These are phyloP conservation scores for Fregata magnificens DNA, from an alignment of 2,113 vertebrate genomes.

Conservation along the genomic window DNA sequence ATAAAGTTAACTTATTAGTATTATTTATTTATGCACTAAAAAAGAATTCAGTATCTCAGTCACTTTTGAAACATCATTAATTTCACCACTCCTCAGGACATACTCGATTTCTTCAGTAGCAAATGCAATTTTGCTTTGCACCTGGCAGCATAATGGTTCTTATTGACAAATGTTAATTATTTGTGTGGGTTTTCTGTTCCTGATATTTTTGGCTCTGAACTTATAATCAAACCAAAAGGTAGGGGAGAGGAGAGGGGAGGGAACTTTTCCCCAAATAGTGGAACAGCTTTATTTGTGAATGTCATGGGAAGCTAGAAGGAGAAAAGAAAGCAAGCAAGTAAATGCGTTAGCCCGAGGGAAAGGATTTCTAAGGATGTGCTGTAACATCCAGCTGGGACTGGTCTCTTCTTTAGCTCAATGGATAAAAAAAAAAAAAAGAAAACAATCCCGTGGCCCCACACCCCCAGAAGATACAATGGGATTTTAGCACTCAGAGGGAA, in stretches of 20 bases:
- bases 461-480: slow-evolving; percentile 19
- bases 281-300: slow-evolving; percentile 59
- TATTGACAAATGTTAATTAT: slow-evolving; percentile 66
- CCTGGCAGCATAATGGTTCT: not conserved
- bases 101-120: not conserved
- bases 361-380: slow-evolving; percentile 52
- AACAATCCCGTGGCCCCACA: not conserved
- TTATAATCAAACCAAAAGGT: slow-evolving; percentile 41
- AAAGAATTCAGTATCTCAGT: not conserved
- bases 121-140: slow-evolving; percentile 47
- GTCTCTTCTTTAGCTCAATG: slow-evolving; percentile 32
- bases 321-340: slow-evolving; percentile 48
- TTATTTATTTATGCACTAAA: not conserved
- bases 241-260: not conserved
- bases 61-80: slow-evolving; percentile 8
- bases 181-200: slow-evolving; percentile 18
- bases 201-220: slow-evolving; percentile 18
- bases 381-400: slow-evolving; percentile 37
- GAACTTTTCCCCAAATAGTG: not conserved
- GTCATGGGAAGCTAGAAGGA: slow-evolving; percentile 27
- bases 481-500: slow-evolving; percentile 50
- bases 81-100: slow-evolving; percentile 14
- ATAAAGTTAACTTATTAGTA: not conserved
- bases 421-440: not conserved
- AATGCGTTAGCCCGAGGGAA: slow-evolving; percentile 15